Evolutionary conservation across 2,888 invertebrate species (phyloP).

Genomic region (Drosophila neotestacea): DNA sequence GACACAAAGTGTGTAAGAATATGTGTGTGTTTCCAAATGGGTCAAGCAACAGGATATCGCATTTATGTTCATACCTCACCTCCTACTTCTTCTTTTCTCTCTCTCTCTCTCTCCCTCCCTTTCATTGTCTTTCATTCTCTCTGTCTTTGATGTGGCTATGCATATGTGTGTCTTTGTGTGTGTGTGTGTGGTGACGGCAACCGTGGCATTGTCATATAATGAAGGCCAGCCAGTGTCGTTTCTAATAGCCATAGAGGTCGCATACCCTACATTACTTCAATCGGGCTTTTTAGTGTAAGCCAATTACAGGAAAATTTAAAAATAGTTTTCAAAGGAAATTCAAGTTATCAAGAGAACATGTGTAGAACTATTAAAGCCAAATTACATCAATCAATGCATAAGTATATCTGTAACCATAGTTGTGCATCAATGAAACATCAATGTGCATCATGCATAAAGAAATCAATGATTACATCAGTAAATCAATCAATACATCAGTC

Average conservation of each 20-base stretch:
- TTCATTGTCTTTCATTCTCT: not conserved
- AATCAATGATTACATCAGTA: too few species aligned
- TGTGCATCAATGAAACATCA: too few species aligned
- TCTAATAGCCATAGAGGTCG: slow-evolving; percentile 27
- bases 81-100: slow-evolving; percentile 4
- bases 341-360: too few species aligned
- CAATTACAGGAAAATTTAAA: not conserved
- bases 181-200: slow-evolving; percentile 20
- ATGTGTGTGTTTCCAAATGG: slow-evolving; percentile 33
- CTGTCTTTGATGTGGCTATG: not conserved
- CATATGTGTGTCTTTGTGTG: slow-evolving; percentile 9
- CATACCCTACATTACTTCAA: slow-evolving; percentile 11
- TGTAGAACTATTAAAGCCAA: too few species aligned
- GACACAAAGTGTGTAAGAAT: slow-evolving; percentile 6
- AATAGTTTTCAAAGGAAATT: not conserved
- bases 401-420: too few species aligned
- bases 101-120: slow-evolving; percentile 1
- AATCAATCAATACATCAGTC: too few species aligned
- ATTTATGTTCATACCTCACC: slow-evolving; percentile 14
- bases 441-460: too few species aligned
- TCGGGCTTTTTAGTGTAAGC: slow-evolving; percentile 3
- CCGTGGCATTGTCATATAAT: slow-evolving; percentile 57
- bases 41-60: slow-evolving; percentile 63
- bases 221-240: slow-evolving; percentile 41
- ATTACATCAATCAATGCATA: too few species aligned